Base-by-base conservation (phyloP, 2,113 vertebrate species). In the Glaucomys volans region DNA sequence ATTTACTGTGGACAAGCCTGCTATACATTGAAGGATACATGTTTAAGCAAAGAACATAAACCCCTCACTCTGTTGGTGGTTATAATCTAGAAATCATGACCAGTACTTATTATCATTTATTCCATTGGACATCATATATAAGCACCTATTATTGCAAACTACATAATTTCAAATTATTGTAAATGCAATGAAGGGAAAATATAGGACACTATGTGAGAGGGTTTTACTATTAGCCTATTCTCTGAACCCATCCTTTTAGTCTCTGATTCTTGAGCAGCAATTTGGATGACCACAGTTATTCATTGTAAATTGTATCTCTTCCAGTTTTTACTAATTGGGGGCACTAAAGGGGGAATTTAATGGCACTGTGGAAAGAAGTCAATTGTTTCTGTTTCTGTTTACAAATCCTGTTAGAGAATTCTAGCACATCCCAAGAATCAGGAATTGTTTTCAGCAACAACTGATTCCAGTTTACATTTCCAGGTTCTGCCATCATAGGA, bases 201-300 rank as follows among this genome's bases (percentile, higher is more conserved):
- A 28, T 7, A 54, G 3, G 24, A 54, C 13, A 16, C 17, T 26
- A 0, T n/a, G 1, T 26, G 22, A 54, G 4, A 2, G 37, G 5
- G 30, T 64, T 54, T 85, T 14, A 17, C 16, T 52, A 5, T 40
- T 35, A 74, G 18, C 13, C 30, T 85, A n/a, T 32, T 85, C 47
- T 93, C 8, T 64, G 62, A 59, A 76, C 0, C 5, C 4, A 69
- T 3, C 0, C 35, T 71, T 28, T 54, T 30, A 42, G 47, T 9
- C 24, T 57, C 44, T 77, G 35, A 84, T 42, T 50, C 40, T 18
- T 22, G 1, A 0, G 11, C 59, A 18, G 2, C 3, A 18, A n/a
- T 22, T 62, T 32, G 12, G 30, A 74, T 28, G 37, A 10, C 3
- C 20, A 59, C 4, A 37, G 22, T 64, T 28, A 37, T 37, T 66